Evolutionary conservation across 2,113 vertebrate genomes (phyloP).

Genomic region (human): DNA sequence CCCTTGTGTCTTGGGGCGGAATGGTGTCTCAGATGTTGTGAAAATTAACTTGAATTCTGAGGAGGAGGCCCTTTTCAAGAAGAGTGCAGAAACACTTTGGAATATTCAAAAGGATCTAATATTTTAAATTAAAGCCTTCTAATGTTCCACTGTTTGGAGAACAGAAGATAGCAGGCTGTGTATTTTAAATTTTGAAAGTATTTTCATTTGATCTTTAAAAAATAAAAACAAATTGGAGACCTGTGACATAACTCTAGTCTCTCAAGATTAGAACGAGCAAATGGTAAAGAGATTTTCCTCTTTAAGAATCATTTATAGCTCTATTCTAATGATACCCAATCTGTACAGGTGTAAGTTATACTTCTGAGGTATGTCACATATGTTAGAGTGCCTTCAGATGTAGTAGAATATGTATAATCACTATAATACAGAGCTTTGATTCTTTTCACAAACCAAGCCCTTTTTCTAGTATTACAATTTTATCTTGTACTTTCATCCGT

Average conservation of each 20-base stretch:
- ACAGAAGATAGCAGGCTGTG: conserved; percentile 69
- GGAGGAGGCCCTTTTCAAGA: conserved; percentile 92
- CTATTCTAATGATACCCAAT: not conserved
- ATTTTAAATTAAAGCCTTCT: conserved; percentile 86
- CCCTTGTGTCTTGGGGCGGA: conserved; percentile 92
- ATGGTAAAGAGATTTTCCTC: conserved; percentile 41
- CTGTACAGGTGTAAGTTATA: not conserved
- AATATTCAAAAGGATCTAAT: conserved; percentile 93
- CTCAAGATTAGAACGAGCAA: conserved; percentile 64
- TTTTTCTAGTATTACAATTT: conserved; percentile 31
- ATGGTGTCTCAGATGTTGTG: conserved; percentile 93
- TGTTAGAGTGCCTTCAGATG: not conserved
- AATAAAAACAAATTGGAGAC: conserved; percentile 51
- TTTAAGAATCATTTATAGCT: not conserved
- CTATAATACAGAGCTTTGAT: not conserved
- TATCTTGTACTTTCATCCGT: not conserved
- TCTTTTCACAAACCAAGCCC: not conserved
- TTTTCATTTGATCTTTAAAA: conserved; percentile 44
- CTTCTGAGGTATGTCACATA: not conserved
- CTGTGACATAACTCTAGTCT: conserved; percentile 62
- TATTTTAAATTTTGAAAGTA: conserved; percentile 75
- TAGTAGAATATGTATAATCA: not conserved
- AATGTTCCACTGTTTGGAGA: not conserved
- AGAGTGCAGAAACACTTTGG: conserved; percentile 96
- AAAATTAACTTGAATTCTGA: conserved; percentile 92